phyloP scores from a whole-genome alignment of 2,888 invertebrate species.

The Hyposoter didymator region DNA sequence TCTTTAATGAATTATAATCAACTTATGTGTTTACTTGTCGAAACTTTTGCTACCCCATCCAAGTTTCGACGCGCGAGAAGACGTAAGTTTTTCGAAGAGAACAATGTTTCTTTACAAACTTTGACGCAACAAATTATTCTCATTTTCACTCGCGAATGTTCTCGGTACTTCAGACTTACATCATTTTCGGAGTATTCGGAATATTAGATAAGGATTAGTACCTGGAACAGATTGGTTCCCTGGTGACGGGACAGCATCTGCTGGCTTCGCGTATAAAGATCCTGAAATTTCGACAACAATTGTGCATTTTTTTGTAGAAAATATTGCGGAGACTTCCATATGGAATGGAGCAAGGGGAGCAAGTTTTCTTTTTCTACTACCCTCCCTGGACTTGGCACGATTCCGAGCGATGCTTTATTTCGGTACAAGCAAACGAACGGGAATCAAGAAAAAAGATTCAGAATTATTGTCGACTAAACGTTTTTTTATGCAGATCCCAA shows the following conservation, averaged over 20 bases:
- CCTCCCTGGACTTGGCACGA: neutral
- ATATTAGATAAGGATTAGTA: neutral
- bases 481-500: no score
- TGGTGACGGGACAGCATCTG: neutral
- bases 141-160: neutral
- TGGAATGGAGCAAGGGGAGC: neutral
- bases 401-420: neutral
- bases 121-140: neutral
- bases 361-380: neutral
- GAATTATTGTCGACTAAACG: no score
- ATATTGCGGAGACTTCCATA: no score
- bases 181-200: neutral
- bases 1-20: neutral
- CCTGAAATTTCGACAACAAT: neutral
- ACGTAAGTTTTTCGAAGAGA: neutral
- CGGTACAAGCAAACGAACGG: neutral
- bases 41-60: neutral
- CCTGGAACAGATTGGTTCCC: neutral
- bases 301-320: neutral
- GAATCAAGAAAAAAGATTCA: neutral
- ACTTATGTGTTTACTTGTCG: neutral
- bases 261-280: neutral
- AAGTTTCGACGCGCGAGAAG: neutral
- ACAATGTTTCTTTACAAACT: neutral
- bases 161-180: neutral